Percentiles rank a stretch among this genome's conserved stretches.
phyloP scores from a whole-genome alignment of 2,113 vertebrate genomes.

The Nerophis ophidion region DNA sequence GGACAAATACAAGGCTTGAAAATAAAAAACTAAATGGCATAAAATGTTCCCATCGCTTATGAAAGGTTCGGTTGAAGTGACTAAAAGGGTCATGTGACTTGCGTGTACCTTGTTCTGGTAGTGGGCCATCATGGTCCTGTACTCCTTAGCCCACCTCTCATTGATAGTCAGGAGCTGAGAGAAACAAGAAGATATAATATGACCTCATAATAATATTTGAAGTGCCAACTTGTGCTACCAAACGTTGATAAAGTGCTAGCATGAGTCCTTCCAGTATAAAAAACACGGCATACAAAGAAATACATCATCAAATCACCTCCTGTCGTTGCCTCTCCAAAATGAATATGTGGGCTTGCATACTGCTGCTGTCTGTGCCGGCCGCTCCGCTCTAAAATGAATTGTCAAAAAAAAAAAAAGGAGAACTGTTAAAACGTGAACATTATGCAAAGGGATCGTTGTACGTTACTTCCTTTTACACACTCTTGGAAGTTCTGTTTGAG shows the following conservation, averaged over 20 bases:
- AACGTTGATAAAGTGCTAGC: too few species aligned
- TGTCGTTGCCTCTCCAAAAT: slow-evolving; percentile 3
- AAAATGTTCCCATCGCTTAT: too few species aligned
- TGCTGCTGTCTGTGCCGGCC: neutral
- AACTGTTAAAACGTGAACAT: neutral
- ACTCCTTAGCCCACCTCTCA: slow-evolving; percentile 1
- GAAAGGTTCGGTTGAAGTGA: too few species aligned
- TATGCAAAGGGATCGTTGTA: neutral
- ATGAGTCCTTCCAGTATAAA: too few species aligned
- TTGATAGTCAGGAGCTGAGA: neutral
- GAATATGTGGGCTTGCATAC: neutral
- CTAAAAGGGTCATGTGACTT: neutral
- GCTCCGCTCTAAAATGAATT: neutral
- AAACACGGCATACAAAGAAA: too few species aligned
- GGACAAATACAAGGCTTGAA: too few species aligned
- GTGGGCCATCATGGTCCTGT: slow-evolving; percentile 3
- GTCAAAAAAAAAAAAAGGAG: neutral
- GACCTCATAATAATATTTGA: neutral
- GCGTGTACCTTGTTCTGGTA: neutral
- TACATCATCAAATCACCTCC: neutral
- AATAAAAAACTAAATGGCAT: too few species aligned
- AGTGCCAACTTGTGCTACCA: neutral
- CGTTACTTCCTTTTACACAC: neutral
- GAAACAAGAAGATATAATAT: neutral
- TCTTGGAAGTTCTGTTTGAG: neutral